Conservation (phyloP, 2,888 invertebrate genomes). For the Gymnocheta viridis region DNA sequence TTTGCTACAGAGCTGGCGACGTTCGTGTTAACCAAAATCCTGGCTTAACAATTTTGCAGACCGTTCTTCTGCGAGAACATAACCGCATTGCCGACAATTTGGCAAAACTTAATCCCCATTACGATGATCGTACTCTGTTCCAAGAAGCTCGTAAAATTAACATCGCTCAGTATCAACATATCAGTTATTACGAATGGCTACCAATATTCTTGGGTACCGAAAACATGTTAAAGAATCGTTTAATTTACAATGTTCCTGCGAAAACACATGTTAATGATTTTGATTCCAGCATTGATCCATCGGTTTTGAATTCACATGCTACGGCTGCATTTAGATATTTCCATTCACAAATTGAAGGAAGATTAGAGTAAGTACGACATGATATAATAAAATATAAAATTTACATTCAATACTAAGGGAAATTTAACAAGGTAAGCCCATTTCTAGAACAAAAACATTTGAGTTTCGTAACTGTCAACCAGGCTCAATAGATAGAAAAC, state of each 20-base stretch:
- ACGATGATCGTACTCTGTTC: constrained; percentile 83
- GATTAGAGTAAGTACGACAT: constrained; percentile 81
- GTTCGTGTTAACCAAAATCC: constrained; percentile 83
- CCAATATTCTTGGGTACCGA: constrained; percentile 82
- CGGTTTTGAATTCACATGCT: constrained; percentile 85
- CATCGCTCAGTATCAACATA: constrained; percentile 83
- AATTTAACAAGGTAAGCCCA: no score
- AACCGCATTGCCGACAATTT: constrained; percentile 82
- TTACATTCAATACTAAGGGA: no score
- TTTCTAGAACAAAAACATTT: no score
- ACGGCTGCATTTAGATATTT: constrained; percentile 86
- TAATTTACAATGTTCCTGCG: constrained; percentile 78
- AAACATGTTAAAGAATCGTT: constrained; percentile 81
- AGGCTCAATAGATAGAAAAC: no score
- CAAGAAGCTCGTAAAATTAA: constrained; percentile 83
- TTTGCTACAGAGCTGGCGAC: constrained; percentile 89
- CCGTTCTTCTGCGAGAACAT: constrained; percentile 83
- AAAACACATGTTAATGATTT: constrained; percentile 83
- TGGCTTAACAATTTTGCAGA: constrained; percentile 82
- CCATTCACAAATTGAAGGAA: constrained; percentile 84
- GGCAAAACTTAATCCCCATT: constrained; percentile 83
- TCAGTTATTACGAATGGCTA: constrained; percentile 84
- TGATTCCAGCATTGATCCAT: constrained; percentile 83
- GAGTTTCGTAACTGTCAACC: no score
- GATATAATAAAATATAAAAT: not conserved